Evolutionary conservation across 2,113 vertebrate genomes (phyloP).

Genomic region (Rhinopithecus roxellana): DNA sequence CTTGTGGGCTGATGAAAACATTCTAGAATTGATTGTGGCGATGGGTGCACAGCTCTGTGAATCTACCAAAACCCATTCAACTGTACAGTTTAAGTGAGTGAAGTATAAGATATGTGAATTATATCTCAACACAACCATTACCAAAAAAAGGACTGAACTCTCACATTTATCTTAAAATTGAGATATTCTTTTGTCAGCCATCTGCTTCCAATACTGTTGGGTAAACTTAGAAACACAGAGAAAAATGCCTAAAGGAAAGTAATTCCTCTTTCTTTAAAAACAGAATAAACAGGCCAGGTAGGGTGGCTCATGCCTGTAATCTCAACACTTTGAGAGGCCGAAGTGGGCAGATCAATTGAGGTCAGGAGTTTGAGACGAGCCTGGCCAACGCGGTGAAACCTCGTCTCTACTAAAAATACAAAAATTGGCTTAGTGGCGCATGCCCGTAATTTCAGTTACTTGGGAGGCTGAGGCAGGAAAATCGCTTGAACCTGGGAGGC

Average conservation of each 20-base stretch:
- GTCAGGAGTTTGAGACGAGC: too few species aligned
- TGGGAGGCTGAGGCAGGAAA: too few species aligned
- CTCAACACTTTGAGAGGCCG: too few species aligned
- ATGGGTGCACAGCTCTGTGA: not conserved
- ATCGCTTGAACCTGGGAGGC: not conserved
- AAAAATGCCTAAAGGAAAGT: not conserved
- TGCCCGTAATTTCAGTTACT: too few species aligned
- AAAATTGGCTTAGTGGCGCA: too few species aligned
- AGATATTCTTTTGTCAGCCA: not conserved
- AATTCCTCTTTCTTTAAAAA: not conserved
- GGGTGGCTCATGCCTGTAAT: too few species aligned
- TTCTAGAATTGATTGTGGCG: not conserved
- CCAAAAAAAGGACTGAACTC: not conserved
- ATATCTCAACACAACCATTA: not conserved
- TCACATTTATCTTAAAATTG: not conserved
- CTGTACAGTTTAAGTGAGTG: not conserved
- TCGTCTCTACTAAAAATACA: too few species aligned
- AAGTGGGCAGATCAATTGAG: too few species aligned
- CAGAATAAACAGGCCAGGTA: not conserved
- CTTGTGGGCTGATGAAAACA: not conserved
- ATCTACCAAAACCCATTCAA: not conserved
- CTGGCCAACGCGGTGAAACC: too few species aligned
- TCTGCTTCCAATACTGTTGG: not conserved
- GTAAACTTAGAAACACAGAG: not conserved
- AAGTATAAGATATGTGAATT: not conserved